Percentiles rank a stretch among this genome's conserved stretches.
These are phyloP conservation scores for Rhabdornis inornatus DNA, from an alignment of 2,113 vertebrate genomes.

Conservation along the genomic window DNA sequence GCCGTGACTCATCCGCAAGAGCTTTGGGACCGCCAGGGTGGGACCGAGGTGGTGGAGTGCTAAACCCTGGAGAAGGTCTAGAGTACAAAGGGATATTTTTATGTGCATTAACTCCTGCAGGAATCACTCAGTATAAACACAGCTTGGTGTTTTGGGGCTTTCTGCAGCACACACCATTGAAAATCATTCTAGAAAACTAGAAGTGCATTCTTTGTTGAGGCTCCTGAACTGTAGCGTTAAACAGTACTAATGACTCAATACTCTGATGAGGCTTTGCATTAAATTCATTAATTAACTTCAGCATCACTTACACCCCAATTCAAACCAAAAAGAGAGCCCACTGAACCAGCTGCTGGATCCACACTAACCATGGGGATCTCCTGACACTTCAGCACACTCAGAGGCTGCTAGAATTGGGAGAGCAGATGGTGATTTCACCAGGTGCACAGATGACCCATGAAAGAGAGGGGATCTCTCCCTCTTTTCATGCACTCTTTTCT, in stretches of 20 bases:
- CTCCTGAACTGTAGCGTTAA: background rate
- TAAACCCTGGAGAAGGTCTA: background rate
- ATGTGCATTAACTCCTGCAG: background rate
- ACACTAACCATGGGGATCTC: background rate
- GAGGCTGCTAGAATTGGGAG: background rate
- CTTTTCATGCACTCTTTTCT: rapidly evolving
- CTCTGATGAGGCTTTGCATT: background rate
- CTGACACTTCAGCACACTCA: background rate
- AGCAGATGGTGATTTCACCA: background rate
- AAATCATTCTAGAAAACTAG: background rate
- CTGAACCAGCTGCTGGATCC: background rate
- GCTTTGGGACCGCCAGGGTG: background rate
- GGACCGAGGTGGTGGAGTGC: rapidly evolving
- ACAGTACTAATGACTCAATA: background rate
- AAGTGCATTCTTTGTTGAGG: background rate
- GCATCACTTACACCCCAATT: background rate
- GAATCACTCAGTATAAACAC: background rate
- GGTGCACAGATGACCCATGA: background rate
- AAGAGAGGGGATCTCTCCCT: background rate
- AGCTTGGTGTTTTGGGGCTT: background rate
- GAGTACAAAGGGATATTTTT: background rate
- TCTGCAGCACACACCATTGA: rapidly evolving
- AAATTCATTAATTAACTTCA: background rate
- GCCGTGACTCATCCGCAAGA: background rate
- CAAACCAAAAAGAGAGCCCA: background rate